Base-by-base conservation (phyloP, 2,888 invertebrate genomes). In the Bimastos eiseni region DNA sequence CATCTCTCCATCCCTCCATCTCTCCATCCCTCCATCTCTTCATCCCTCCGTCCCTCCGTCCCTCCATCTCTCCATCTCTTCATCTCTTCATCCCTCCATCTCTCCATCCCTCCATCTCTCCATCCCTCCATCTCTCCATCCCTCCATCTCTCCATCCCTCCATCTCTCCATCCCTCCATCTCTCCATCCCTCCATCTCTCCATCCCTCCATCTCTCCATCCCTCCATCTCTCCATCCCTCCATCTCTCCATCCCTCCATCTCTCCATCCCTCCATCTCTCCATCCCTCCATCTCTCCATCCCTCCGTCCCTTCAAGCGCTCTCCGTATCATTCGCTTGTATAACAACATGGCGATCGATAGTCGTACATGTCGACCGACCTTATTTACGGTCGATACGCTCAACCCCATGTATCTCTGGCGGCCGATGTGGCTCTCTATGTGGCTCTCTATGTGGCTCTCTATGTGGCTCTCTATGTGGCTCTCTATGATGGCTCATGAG, bases 341-440 rank as follows among this genome's bases (percentile, higher is more conserved):
- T 86, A 86, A 86, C 86, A 86, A 37, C 34, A 36, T 5, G 86
- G 24, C 86, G 86, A 86, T 86, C 86, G 86, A 86, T 86, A 70
- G 70, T 70, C 70, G 70, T 70, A 30, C n/a, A 70, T 70, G 70
- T 70, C 70, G 70, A 70, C 30, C 70, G n/a, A n/a, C 70, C 70
- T 70, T 70, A 70, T 70, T 70, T 70, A 70, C 17, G 70, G 70
- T 70, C 70, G 70, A 70, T 70, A 8, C n/a, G 70, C 70, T 70
- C 30, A 11, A 70, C 70, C n/a, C n/a, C n/a, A n/a, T n/a, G n/a
- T 70, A 70, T 70, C 70, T 70, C 8, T 70, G 70, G 70, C 11
- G 30, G 55, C 13, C 70, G 70, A 13, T n/a, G n/a, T n/a, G 30
- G 30, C 30, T n/a, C 70, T 8, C 30, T 70, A 70, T 70, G 70